Base-by-base conservation (phyloP, 2,797 vertebrate species). In the Dermochelys coriacea region DNA sequence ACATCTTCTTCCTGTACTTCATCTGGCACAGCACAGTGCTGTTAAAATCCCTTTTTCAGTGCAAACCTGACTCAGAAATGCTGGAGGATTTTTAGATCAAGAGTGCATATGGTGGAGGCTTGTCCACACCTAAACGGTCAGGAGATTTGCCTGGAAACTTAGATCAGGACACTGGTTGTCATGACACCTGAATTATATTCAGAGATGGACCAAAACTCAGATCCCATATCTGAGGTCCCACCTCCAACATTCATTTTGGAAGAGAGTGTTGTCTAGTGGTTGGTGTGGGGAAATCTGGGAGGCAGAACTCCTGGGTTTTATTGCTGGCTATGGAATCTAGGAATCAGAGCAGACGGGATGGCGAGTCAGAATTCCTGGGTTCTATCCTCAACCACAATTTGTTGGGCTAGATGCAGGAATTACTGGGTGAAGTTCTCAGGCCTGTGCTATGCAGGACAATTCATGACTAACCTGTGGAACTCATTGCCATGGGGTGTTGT, bases 1-100 rank as follows among this genome's bases (percentile, higher is more conserved):
- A 3, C 49, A 0, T 51, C 8, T 29, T 4, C 83, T 74, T 68
- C 52, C 82, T 3, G 0, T 34, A 3, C 0, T 8, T 25, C 52
- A 77, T 18, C 0, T 0, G 41, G 16, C 1, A 2, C 6, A 0
- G 45, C 3, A 21, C 45, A 31, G 41, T 82, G 41, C 55, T 61
- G 16, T 45, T 82, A 82, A 82, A 86, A 10, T 47, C 57, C 29
- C 29, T 8, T 2, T 52, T 1, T 15, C 0, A 0, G 34, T 37
- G 59, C 4, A 80, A 75, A 23, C 31, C 8, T 2, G 37, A 0
- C 1, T 0, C 12, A 0, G 5, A 82, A 91, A 8, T 12, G 50
- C 78, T 5, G 77, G 3, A 31, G 50, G 11, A 71, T 10, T 2
- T 0, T 52, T 14, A 52, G 82, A 74, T 78, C n/a, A 55, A 25